phyloP scores from a whole-genome alignment of 2,888 invertebrate genomes.

The Phytoseiulus persimilis region DNA sequence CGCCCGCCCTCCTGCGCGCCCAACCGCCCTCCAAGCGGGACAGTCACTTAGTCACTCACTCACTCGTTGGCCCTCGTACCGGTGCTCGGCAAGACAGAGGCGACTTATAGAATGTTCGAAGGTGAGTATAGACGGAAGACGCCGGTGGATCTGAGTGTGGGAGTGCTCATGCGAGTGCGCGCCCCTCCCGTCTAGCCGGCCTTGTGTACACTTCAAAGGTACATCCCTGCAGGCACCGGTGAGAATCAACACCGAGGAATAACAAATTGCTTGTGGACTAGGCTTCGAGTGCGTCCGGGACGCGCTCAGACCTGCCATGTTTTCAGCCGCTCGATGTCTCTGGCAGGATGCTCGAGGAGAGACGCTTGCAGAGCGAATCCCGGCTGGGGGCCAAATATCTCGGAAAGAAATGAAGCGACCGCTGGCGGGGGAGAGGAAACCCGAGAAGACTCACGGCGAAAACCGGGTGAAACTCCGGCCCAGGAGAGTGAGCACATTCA shows the following conservation, averaged over 20 bases:
- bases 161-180: no score
- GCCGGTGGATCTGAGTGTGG: not conserved
- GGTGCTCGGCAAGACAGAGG: not conserved
- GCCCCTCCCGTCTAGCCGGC: not conserved
- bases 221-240: not conserved
- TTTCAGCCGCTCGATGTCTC: not conserved
- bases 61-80: not conserved
- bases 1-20: not conserved
- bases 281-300: not conserved
- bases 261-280: not conserved
- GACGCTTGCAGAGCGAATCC: no score
- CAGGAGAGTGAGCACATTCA: no score
- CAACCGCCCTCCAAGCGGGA: not conserved
- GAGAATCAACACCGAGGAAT: not conserved
- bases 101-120: not conserved
- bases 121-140: not conserved
- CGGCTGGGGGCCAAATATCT: no score
- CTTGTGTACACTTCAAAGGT: not conserved
- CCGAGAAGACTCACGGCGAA: no score
- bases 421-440: no score
- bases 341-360: not conserved
- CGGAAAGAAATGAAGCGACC: no score
- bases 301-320: not conserved
- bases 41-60: not conserved
- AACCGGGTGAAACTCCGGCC: no score